Conservation (phyloP, 2,797 vertebrate genomes). For the Sebastes goodei region DNA sequence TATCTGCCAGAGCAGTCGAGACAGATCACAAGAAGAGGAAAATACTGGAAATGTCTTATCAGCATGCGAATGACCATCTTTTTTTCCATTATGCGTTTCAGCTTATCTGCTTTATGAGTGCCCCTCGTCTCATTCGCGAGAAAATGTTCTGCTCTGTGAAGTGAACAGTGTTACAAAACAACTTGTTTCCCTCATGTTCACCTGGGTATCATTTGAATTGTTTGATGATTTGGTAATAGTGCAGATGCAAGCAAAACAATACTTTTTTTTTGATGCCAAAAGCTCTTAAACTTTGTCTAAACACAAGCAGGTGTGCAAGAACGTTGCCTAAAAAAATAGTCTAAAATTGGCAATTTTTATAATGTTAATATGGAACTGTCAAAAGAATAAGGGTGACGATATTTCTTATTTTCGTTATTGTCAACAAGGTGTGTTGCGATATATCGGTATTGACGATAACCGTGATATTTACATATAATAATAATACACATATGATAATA, state of each 20-base stretch:
- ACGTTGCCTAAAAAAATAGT: not conserved
- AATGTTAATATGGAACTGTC: not conserved
- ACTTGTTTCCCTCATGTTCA: not conserved
- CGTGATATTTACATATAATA: too few relatives aligned
- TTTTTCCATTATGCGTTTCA: slow-evolving; percentile 18
- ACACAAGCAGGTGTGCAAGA: not conserved
- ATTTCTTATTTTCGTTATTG: not conserved
- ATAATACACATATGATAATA: too few relatives aligned
- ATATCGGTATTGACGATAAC: too few relatives aligned
- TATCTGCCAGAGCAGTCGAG: slow-evolving; percentile 45
- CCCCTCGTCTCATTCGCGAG: not conserved
- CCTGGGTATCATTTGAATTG: not conserved
- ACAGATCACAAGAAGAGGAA: slow-evolving; percentile 43
- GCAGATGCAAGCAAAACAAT: not conserved
- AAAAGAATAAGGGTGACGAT: not conserved
- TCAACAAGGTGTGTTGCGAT: not conserved
- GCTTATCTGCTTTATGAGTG: not conserved
- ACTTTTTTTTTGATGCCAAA: not conserved
- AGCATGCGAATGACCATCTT: slow-evolving; percentile 18
- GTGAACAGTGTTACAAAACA: not conserved
- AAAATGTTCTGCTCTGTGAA: not conserved
- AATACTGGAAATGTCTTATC: slow-evolving; percentile 53
- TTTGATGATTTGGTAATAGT: not conserved
- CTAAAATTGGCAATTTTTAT: not conserved
- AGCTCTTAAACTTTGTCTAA: not conserved